Percentiles rank a stretch among this genome's conserved stretches.
phyloP scores from a whole-genome alignment of 1,140 invertebrate genomes.

The Matsumurasca onukii region DNA sequence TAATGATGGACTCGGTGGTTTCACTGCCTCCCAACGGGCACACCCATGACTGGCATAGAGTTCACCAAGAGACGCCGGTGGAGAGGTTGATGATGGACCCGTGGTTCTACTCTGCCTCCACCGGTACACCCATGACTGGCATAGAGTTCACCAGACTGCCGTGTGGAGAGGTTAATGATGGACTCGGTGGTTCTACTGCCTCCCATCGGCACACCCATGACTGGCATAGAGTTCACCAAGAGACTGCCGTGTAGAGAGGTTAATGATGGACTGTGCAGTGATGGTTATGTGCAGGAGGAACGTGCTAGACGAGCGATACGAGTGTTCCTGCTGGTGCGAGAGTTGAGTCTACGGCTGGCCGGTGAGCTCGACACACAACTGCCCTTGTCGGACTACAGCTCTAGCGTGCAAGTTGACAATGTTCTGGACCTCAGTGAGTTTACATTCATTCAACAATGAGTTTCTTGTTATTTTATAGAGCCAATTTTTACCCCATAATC shows the following conservation, averaged over 20 bases:
- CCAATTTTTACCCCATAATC: too few species aligned
- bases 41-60: conserved; percentile 93
- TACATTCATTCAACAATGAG: conserved; percentile 55
- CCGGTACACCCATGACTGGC: conserved; percentile 94
- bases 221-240: conserved; percentile 93
- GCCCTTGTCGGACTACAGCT: conserved; percentile 87
- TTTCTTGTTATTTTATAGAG: too few species aligned
- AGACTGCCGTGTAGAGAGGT: conserved; percentile 94
- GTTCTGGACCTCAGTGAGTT: conserved; percentile 33
- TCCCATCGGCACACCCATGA: conserved; percentile 95
- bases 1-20: conserved; percentile 96
- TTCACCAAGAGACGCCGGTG: conserved; percentile 89
- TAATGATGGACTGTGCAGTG: conserved; percentile 40
- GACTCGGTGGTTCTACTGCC: conserved; percentile 95
- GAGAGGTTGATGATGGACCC: conserved; percentile 95
- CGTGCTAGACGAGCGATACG: conserved; percentile 89
- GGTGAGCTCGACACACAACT: conserved; percentile 84
- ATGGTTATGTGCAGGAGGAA: conserved; percentile 67
- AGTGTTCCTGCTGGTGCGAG: conserved; percentile 90
- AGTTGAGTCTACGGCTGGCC: conserved; percentile 77
- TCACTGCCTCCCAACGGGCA: conserved; percentile 94
- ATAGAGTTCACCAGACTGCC: conserved; percentile 94
- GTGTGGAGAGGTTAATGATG: conserved; percentile 90
- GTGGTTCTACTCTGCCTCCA: conserved; percentile 92
- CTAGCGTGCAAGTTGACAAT: conserved; percentile 69